Percentiles rank a stretch among this genome's conserved stretches.
Evolutionary conservation across 35 echinoderm and acorn worm species (phyloP).

Genomic region (Strongylocentrotus purpuratus): DNA sequence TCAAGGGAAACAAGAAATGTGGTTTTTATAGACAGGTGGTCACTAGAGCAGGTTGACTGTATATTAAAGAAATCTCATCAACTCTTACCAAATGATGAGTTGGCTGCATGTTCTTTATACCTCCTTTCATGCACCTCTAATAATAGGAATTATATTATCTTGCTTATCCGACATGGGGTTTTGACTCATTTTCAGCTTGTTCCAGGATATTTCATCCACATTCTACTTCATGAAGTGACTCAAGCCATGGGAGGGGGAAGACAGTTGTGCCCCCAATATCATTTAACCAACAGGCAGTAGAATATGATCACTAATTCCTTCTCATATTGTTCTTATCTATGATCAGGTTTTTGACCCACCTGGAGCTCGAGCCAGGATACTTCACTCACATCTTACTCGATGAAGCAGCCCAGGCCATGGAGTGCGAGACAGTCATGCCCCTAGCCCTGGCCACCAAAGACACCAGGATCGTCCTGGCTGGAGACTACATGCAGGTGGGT

Average conservation of each 20-base stretch:
- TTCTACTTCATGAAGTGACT: constrained; percentile 92
- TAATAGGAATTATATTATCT: no score
- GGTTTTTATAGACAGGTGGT: no score
- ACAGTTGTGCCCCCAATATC: constrained; percentile 94
- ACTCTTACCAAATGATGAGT: no score
- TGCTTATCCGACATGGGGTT: neutral
- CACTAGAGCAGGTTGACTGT: no score
- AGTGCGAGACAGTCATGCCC: constrained; percentile 98
- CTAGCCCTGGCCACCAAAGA: constrained; percentile 82
- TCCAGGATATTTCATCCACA: constrained; percentile 89
- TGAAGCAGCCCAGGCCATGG: constrained; percentile 98
- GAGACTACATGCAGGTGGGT: constrained; percentile 98
- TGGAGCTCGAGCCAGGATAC: constrained; percentile 79
- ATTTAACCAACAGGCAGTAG: no score
- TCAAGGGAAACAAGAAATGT: no score
- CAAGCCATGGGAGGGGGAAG: constrained; percentile 98
- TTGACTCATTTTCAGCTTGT: constrained; percentile 81
- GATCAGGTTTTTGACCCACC: constrained; percentile 65
- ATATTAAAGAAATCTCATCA: no score
- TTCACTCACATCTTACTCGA: constrained; percentile 97
- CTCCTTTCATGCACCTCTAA: no score
- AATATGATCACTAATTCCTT: neutral
- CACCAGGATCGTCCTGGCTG: constrained; percentile 93
- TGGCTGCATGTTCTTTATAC: no score
- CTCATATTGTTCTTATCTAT: neutral